phyloP scores from a whole-genome alignment of 2,888 invertebrate species.

The Drosophila emarginata region DNA sequence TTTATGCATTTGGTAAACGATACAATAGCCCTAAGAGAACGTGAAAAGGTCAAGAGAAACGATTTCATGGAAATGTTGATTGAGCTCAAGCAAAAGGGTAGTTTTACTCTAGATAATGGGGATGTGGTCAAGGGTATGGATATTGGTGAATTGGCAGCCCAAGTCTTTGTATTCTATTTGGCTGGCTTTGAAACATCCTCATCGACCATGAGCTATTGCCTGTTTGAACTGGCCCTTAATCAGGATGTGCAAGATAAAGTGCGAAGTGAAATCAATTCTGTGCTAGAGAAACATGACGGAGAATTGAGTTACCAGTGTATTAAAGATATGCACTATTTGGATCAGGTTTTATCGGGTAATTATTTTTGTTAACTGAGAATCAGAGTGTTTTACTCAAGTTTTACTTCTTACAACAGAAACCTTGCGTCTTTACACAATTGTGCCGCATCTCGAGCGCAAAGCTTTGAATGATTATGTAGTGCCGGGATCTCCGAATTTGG shows the following conservation, averaged over 20 bases:
- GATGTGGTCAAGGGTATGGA: constrained; percentile 59
- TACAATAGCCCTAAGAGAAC: constrained; percentile 80
- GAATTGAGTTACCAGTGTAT: constrained; percentile 80
- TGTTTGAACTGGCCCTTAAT: constrained; percentile 83
- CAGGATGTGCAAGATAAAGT: constrained; percentile 82
- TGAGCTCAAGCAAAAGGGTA: constrained; percentile 78
- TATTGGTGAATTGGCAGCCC: constrained; percentile 83
- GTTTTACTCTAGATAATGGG: constrained; percentile 61
- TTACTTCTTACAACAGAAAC: constrained; percentile 82
- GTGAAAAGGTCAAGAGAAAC: constrained; percentile 79
- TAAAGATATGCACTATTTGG: constrained; percentile 82
- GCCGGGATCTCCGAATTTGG: constrained; percentile 83
- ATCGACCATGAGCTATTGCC: constrained; percentile 82
- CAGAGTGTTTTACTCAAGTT: too few relatives aligned
- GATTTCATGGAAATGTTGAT: constrained; percentile 84
- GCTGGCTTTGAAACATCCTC: constrained; percentile 85
- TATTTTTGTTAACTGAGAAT: background rate
- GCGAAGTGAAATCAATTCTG: constrained; percentile 81
- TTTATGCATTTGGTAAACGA: constrained; percentile 80
- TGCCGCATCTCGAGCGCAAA: constrained; percentile 83
- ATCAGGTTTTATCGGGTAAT: constrained; percentile 83
- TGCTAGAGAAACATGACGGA: constrained; percentile 79
- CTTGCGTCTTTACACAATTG: constrained; percentile 84
- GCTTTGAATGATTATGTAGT: constrained; percentile 84
- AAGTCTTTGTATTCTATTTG: constrained; percentile 84